Evolutionary conservation across 1,140 invertebrate species (phyloP).

Genomic region (Neoseiulus cucumeris): DNA sequence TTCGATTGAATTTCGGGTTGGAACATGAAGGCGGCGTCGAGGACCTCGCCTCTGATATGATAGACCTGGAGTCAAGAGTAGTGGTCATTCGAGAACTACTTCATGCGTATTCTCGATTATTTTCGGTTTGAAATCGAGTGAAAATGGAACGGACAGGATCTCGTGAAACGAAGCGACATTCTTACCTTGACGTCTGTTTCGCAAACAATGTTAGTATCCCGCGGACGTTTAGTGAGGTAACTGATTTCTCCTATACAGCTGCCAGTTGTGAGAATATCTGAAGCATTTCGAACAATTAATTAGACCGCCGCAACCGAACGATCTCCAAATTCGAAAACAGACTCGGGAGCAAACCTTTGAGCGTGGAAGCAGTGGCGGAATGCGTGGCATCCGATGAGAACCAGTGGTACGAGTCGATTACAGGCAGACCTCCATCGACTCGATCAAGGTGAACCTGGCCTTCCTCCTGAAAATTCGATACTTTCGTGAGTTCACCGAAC

Average conservation of each 20-base stretch:
- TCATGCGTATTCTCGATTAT: too few relatives aligned
- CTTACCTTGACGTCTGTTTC: neutral
- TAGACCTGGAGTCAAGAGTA: neutral
- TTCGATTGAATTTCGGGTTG: neutral
- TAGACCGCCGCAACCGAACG: too few relatives aligned
- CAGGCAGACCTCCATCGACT: slow-evolving; percentile 17
- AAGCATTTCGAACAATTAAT: neutral
- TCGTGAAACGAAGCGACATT: too few relatives aligned
- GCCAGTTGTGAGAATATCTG: slow-evolving; percentile 6
- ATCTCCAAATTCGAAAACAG: neutral
- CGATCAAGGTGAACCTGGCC: slow-evolving; percentile 8
- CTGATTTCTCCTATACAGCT: slow-evolving; percentile 4
- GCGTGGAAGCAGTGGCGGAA: neutral
- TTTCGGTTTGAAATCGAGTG: too few relatives aligned
- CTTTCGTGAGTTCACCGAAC: too few relatives aligned
- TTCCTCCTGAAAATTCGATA: neutral
- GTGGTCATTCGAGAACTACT: too few relatives aligned
- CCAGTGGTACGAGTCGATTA: slow-evolving; percentile 18
- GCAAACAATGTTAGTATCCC: neutral
- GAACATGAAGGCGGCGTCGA: slow-evolving; percentile 1
- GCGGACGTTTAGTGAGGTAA: neutral
- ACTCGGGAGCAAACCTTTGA: neutral
- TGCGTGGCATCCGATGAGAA: slow-evolving; percentile 11
- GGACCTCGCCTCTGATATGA: slow-evolving; percentile 1
- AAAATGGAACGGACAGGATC: too few relatives aligned